A percentile compares a stretch with the other conserved stretches of the same genome.
These are phyloP conservation scores for Metallyticus violacea DNA, from an alignment of 2,888 invertebrate genomes.

Conservation along the genomic window DNA sequence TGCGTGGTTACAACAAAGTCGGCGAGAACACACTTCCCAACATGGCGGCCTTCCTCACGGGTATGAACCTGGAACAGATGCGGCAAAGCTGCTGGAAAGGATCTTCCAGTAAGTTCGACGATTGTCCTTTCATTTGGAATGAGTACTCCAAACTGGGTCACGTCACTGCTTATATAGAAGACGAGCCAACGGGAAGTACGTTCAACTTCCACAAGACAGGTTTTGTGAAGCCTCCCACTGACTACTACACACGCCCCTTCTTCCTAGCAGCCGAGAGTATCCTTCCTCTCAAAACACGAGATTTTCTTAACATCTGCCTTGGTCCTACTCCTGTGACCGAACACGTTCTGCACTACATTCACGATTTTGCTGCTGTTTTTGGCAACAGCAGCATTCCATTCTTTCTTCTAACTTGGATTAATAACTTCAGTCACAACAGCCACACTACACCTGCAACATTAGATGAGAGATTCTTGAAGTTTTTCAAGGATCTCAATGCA, in stretches of 20 bases:
- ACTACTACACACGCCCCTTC: conserved; percentile 46
- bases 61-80: conserved; percentile 36
- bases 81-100: conserved; percentile 37
- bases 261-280: conserved; percentile 39
- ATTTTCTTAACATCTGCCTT: conserved; percentile 11
- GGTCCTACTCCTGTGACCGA: conserved; percentile 19
- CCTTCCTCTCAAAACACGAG: not conserved
- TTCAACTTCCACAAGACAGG: conserved; percentile 47
- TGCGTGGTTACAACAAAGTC: conserved; percentile 47
- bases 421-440: conserved; percentile 29
- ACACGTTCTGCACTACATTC: conserved; percentile 28
- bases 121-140: conserved; percentile 48
- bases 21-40: conserved; percentile 54
- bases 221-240: conserved; percentile 44
- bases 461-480: conserved; percentile 13
- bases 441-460: not conserved
- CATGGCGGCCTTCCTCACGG: conserved; percentile 46
- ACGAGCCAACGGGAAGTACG: conserved; percentile 42
- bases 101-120: conserved; percentile 39
- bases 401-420: conserved; percentile 30
- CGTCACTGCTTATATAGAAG: conserved; percentile 40
- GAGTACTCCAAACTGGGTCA: conserved; percentile 42
- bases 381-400: conserved; percentile 17
- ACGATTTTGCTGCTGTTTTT: conserved; percentile 16
- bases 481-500: conserved; percentile 20